Base-by-base conservation (phyloP, 2,113 vertebrate species). In the Rhinoptilus africanus region DNA sequence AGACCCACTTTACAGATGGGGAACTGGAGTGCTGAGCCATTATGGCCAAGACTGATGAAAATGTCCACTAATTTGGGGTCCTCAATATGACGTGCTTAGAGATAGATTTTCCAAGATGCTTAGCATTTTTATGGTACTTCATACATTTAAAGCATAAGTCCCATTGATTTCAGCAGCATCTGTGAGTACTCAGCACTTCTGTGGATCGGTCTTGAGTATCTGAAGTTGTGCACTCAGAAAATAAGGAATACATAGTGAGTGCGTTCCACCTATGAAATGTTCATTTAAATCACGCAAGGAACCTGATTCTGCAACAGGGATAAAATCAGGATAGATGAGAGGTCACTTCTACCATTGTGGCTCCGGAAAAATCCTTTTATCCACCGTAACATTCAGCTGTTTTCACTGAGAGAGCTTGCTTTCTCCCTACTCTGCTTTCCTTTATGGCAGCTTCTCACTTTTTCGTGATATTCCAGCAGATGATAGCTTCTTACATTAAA, bases 31-130 rank as follows among this genome's bases (percentile, higher is more conserved):
- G 62, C n/a, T 93, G 73, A 89, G 80, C 24, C 0, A 0, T 92
- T 93, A 78, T 20, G 27, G 73, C n/a, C 68, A 85, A 91, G 73
- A 85, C 2, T 78, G 83, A 95, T 79, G 50, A 92, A 96, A 93
- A 78, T 37, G 24, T 68, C 80, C 88, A 17, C 59, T 78, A 66
- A 88, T 87, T 90, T 66, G 26, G 62, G 66, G 28, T 79, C 74
- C 74, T 91, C 73, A 35, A 4, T 34, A 76, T 10, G 35, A 82
- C 79, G 11, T 54, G n/a, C 66, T 89, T 53, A 41, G 27, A 92
- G 53, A 4, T 59, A 64, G 48, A 75, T 92, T 94, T 93, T 95
- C 73, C 35, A 87, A 69, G 43, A 81, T 57, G n/a, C 8, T 96
- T 93, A 68, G 22, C 56, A 82, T 76, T 96, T 95, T 92, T 67